Base-by-base conservation (phyloP, 2,888 invertebrate species). In the Patella depressa region DNA sequence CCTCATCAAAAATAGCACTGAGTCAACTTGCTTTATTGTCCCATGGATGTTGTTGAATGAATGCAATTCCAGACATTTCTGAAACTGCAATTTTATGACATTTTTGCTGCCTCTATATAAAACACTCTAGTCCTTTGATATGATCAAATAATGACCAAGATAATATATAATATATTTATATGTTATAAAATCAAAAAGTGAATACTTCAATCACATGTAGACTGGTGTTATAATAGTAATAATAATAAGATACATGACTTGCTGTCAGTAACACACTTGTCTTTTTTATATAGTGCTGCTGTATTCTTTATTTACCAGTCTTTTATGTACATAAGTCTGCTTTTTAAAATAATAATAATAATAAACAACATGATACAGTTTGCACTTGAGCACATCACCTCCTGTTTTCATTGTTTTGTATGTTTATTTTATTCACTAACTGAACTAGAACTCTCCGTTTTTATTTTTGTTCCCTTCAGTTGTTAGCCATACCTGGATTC, bases 31-130 rank as follows among this genome's bases (percentile, higher is more conserved):
- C 24, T 65, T 65, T 24, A 65, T 65, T 65, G 65, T 65, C 65
- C 65, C 65, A 19, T 65, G 24, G 24, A 65, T 65, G 65, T n/a
- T 24, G 11, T 65, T 65, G 24, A 65, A 65, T 65, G 65, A 17
- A 65, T 65, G 65, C 65, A 65, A 65, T 65, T 65, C 65, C 65
- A 65, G 65, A 65, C 19, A 65, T 65, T 65, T 65, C 65, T 65
- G 65, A 65, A 65, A 65, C 24, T 65, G 65, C 65, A 65, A 65
- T 19, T 65, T 65, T 65, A 65, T 65, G 65, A 65, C 65, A 65
- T 65, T 65, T 65, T 65, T 65, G 65, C 65, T 65, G 65, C 65
- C 65, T 65, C 65, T 65, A 65, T 65, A 65, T 65, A 65, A 65
- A 65, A 65, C 65, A 65, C 65, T 65, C 65, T 65, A 65, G 65